Evolutionary conservation across 2,888 invertebrate species (phyloP).

Genomic region (Ochropacha duplaris): DNA sequence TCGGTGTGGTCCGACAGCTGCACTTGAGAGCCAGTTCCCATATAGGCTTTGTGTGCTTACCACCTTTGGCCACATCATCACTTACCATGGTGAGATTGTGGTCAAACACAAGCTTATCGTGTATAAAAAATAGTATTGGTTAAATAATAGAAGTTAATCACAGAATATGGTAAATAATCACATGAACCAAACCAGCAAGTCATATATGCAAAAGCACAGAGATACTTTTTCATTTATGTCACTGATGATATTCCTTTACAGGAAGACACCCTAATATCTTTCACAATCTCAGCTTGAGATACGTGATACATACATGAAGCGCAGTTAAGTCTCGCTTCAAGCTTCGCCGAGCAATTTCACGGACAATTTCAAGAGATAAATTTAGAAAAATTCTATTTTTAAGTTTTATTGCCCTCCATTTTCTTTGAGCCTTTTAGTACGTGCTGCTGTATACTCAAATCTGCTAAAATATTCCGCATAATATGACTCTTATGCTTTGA

Average conservation of each 20-base stretch:
- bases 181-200: not conserved
- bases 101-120: too few species aligned
- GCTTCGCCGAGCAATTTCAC: constrained; percentile 44
- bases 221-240: constrained; percentile 5
- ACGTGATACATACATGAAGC: constrained; percentile 39
- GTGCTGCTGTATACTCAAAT: constrained; percentile 12
- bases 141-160: too few species aligned
- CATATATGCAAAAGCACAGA: not conserved
- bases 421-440: not conserved
- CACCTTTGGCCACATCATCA: too few species aligned
- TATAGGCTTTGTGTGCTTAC: too few species aligned
- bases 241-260: constrained; percentile 10
- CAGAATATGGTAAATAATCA: not conserved
- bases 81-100: too few species aligned
- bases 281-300: constrained; percentile 26
- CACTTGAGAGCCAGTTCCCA: too few species aligned
- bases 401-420: constrained; percentile 24
- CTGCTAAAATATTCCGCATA: not conserved
- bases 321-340: constrained; percentile 34
- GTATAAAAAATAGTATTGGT: too few species aligned
- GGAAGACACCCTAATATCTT: constrained; percentile 23
- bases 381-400: constrained; percentile 42
- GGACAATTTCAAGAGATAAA: constrained; percentile 45
- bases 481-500: not conserved
- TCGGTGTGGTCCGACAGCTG: too few species aligned